Conservation (phyloP, 2,888 invertebrate species). For the Autographa gamma region DNA sequence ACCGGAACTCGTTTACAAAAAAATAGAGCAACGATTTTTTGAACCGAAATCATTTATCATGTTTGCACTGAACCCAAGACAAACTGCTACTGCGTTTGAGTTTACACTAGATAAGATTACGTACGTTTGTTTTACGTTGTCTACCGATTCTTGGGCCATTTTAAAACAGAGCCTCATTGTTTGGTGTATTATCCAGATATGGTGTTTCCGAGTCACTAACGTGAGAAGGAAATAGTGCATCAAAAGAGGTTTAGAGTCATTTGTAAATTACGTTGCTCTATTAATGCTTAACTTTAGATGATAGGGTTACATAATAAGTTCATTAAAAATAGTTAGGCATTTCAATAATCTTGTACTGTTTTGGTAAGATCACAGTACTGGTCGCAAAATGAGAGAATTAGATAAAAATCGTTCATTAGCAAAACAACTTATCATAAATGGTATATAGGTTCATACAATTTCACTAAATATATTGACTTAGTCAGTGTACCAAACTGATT, state of each 20-base stretch:
- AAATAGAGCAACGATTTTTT: slow-evolving; percentile 85
- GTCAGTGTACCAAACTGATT: background rate
- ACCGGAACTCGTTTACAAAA: slow-evolving; percentile 86
- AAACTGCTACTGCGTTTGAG: slow-evolving; percentile 88
- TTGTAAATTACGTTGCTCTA: slow-evolving; percentile 16
- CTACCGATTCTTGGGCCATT: slow-evolving; percentile 84
- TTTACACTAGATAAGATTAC: slow-evolving; percentile 87
- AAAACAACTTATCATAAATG: too few species aligned
- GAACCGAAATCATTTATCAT: slow-evolving; percentile 88
- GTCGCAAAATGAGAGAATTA: background rate
- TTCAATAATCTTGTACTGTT: background rate
- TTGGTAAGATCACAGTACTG: background rate
- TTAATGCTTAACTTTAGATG: background rate
- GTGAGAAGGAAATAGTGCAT: slow-evolving; percentile 72
- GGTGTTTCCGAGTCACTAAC: slow-evolving; percentile 71
- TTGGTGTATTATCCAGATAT: slow-evolving; percentile 74
- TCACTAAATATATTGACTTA: background rate
- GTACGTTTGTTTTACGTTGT: slow-evolving; percentile 85
- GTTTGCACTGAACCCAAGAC: slow-evolving; percentile 86
- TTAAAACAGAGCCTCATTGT: slow-evolving; percentile 85
- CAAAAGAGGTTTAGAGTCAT: slow-evolving; percentile 42
- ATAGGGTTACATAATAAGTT: background rate
- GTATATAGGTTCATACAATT: background rate
- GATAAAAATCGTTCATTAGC: too few species aligned
- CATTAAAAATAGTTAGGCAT: background rate